A percentile compares a stretch with the other conserved stretches of the same genome.
Evolutionary conservation across 1,140 invertebrate genomes (phyloP).

Genomic region (Epicauta chinensis): DNA sequence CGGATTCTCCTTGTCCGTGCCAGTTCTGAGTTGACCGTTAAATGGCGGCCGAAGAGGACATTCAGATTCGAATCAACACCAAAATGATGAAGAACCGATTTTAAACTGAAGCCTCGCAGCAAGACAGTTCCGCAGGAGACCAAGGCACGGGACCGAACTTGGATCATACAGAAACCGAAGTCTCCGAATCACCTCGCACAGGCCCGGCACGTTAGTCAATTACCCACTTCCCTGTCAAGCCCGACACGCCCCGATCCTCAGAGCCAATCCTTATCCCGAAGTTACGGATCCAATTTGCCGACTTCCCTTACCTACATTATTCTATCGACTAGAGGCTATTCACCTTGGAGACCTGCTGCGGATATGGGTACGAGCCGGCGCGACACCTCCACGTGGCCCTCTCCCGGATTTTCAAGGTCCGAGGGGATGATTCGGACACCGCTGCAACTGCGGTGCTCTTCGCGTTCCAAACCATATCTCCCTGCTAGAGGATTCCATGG

Average conservation of each 20-base stretch:
- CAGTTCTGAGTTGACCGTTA: slow-evolving; percentile 71
- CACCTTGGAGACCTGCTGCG: too few species aligned
- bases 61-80: slow-evolving; percentile 1
- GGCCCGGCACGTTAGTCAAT: slow-evolving; percentile 42
- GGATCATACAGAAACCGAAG: not conserved
- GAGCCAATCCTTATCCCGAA: slow-evolving; percentile 62
- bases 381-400: too few species aligned
- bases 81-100: slow-evolving; percentile 15
- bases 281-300: slow-evolving; percentile 77
- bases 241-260: slow-evolving; percentile 60
- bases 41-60: slow-evolving; percentile 50
- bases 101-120: slow-evolving; percentile 29
- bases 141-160: slow-evolving; percentile 30
- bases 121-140: slow-evolving; percentile 29
- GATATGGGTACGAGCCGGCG: too few species aligned
- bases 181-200: slow-evolving; percentile 31
- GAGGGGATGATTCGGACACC: too few species aligned
- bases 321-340: too few species aligned
- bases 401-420: too few species aligned
- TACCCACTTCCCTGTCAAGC: slow-evolving; percentile 49
- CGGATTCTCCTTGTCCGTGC: slow-evolving; percentile 71
- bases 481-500: too few species aligned
- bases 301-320: too few species aligned
- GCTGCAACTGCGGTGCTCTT: too few species aligned
- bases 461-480: too few species aligned